Evolutionary conservation across 1,140 invertebrate genomes (phyloP), one percentile per base, ranked within the genome.

Genomic region (Trachelipus rathkii): DNA sequence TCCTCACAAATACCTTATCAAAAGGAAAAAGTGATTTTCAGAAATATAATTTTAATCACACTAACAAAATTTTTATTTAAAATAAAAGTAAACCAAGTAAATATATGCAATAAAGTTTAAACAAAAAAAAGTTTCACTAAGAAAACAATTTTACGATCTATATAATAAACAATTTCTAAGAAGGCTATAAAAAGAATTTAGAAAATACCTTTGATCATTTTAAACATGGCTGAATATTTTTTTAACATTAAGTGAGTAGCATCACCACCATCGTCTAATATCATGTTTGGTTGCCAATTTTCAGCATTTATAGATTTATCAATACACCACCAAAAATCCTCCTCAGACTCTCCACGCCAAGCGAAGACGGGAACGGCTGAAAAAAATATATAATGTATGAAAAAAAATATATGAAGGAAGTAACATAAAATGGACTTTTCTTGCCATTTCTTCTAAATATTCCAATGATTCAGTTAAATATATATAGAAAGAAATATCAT

Each of bases 301-400:
- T 96, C 93, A 45, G 93, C 91, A 78, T 92, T 92, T 44, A 98
- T 92, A 85, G 93, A 95, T 83, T 93, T 93, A 85, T 98, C 95
- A 78, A 98, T 98, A 83, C 95, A 97, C 96, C 96, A 98, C 96
- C 96, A 98, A 86, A 98, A 98, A 84, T 98, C 96, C 84, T 97
- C 96, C 84, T 98, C 96, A 5, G 93, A 94, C 86, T 98, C 95
- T 0, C 94, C 95, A 71, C 95, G 90, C 96, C 96, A 98, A 3
- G 96, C 94, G 87, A 95, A 98, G 74, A 98, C 90, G 9, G 95
- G 89, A 84, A 91, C 93, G 13, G 93, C 89, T 88, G 79, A 11
- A 24, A 68, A 81, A 81, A 69, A 66, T 68, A 66, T 33, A 45
- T n/a, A 71, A 23, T 4, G 19, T 1, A 74, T 10, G 53, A 53